These are phyloP conservation scores for Acrossocheilus wenchowensis DNA, from an alignment of 2,797 vertebrate genomes.

Conservation along the genomic window DNA sequence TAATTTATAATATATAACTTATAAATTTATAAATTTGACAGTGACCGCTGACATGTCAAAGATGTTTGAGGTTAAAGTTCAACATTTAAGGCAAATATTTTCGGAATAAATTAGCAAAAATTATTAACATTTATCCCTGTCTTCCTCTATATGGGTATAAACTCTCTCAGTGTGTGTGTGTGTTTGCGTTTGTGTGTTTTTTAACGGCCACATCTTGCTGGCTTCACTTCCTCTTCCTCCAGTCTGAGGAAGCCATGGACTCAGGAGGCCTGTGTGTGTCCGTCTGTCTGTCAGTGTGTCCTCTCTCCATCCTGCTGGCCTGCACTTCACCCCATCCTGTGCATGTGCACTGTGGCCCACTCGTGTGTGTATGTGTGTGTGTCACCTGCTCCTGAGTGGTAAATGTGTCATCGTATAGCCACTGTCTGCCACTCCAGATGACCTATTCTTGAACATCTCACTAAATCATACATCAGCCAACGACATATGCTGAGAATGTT, in stretches of 20 bases:
- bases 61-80: not conserved
- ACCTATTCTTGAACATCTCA: slow-evolving; percentile 27
- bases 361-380: slow-evolving; percentile 31
- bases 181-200: slow-evolving; percentile 20
- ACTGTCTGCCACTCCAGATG: slow-evolving; percentile 56
- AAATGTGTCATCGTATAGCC: slow-evolving; percentile 58
- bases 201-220: slow-evolving; percentile 54
- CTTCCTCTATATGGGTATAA: not conserved
- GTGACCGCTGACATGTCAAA: not conserved
- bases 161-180: not conserved
- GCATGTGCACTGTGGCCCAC: slow-evolving; percentile 31
- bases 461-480: slow-evolving; percentile 60
- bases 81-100: not conserved
- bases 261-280: slow-evolving; percentile 51
- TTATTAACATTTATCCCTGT: not conserved
- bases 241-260: slow-evolving; percentile 67
- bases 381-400: slow-evolving; percentile 56
- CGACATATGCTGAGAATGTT: slow-evolving; percentile 11
- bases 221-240: slow-evolving; percentile 66
- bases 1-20: no score
- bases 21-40: not conserved
- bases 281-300: slow-evolving; percentile 61
- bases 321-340: slow-evolving; percentile 58
- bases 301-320: slow-evolving; percentile 62
- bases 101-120: no score